Percentiles rank a stretch among this genome's conserved stretches.
Conservation (phyloP, 2,797 vertebrate genomes). For the Cyclura pinguis region DNA sequence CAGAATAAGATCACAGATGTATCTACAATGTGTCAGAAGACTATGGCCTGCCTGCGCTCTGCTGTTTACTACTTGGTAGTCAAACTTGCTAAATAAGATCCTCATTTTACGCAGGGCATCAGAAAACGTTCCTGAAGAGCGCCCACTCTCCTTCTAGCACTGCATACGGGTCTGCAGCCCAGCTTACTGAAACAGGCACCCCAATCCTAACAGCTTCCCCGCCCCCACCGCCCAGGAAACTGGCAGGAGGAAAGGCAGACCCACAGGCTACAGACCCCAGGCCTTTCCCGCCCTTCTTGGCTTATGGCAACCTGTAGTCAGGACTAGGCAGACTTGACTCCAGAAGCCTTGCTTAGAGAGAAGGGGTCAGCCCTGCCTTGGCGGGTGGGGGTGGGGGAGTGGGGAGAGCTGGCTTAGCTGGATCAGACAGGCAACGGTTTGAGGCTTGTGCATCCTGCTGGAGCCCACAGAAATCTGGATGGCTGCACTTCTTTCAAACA, state of each 20-base stretch:
- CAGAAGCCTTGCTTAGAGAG: neutral
- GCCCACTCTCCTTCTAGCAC: too few species aligned
- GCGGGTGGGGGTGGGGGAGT: too few species aligned
- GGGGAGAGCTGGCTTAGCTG: too few species aligned
- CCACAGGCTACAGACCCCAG: accelerated
- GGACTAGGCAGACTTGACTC: neutral
- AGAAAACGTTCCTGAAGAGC: neutral
- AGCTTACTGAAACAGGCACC: neutral
- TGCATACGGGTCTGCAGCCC: neutral
- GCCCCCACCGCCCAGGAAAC: too few species aligned
- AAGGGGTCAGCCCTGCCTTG: too few species aligned
- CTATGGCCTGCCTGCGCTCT: neutral
- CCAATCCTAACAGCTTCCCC: neutral
- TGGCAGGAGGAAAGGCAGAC: neutral
- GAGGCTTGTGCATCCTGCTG: too few species aligned
- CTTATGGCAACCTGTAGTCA: neutral
- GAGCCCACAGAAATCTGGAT: too few species aligned
- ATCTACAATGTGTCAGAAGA: neutral
- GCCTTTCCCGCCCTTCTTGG: neutral
- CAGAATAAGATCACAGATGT: neutral
- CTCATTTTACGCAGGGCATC: neutral
- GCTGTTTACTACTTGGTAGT: neutral
- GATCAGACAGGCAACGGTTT: too few species aligned
- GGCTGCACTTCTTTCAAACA: too few species aligned
- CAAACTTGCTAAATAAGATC: neutral